A percentile compares a stretch with the other conserved stretches of the same genome.
Conservation (phyloP, 2,888 invertebrate genomes). For the Drosophila macrothrix region DNA sequence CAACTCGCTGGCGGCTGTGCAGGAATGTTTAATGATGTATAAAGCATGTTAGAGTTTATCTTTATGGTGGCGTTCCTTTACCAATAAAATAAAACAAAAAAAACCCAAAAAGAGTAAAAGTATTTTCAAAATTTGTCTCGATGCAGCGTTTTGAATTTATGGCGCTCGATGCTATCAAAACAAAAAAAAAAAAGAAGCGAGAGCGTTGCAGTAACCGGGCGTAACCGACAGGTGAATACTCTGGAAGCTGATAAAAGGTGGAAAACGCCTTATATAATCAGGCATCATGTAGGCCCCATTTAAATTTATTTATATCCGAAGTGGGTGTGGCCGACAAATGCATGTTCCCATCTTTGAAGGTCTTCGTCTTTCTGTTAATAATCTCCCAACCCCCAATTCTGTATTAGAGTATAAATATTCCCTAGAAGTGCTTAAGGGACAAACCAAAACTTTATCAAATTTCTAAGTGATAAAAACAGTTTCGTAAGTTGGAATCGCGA, state of each 20-base stretch:
- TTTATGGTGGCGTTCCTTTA: conserved; percentile 80
- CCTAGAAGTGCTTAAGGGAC: neutral
- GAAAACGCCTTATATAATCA: neutral
- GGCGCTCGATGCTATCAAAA: conserved; percentile 76
- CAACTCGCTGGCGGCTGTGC: conserved; percentile 70
- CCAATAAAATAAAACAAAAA: conserved; percentile 39
- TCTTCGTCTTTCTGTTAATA: neutral
- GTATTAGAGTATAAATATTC: neutral
- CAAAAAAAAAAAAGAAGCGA: neutral
- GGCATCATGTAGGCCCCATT: neutral
- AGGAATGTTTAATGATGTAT: conserved; percentile 83
- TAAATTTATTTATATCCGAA: neutral
- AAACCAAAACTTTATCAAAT: neutral
- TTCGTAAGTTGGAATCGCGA: neutral
- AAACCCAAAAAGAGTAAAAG: conserved; percentile 44
- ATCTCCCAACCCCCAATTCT: neutral
- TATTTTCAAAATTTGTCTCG: conserved; percentile 79
- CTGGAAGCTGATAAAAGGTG: neutral
- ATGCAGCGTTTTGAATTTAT: conserved; percentile 70
- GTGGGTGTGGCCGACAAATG: neutral
- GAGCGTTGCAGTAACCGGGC: neutral
- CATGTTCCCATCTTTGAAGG: neutral
- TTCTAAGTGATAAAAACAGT: neutral
- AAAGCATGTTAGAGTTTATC: conserved; percentile 83
- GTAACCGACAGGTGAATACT: neutral